Evolutionary conservation across 2,113 vertebrate species (phyloP).

Genomic region (Tenebrosternarchus preto): DNA sequence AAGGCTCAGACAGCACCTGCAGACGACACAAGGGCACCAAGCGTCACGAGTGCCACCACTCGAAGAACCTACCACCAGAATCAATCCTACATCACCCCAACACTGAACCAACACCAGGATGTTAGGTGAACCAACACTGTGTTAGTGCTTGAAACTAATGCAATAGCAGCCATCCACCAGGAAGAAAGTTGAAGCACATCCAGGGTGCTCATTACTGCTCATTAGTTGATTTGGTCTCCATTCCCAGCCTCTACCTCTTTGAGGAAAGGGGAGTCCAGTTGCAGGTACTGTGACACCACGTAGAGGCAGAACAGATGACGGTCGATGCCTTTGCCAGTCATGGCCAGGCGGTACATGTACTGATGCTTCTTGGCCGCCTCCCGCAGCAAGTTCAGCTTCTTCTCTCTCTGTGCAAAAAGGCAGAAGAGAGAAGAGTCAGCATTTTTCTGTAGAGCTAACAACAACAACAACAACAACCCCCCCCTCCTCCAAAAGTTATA

Average conservation of each 20-base stretch:
- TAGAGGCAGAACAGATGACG: constrained; percentile 98
- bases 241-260: constrained; percentile 78
- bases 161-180: neutral
- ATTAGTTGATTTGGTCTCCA: neutral
- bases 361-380: constrained; percentile 86
- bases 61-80: no score
- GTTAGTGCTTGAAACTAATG: neutral
- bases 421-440: neutral
- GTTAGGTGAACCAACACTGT: neutral
- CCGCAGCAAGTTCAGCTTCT: constrained; percentile 75
- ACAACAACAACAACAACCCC: neutral
- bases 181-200: no score
- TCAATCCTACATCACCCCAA: neutral
- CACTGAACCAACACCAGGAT: neutral
- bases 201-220: no score
- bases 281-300: constrained; percentile 93
- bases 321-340: constrained; percentile 91
- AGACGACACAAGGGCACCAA: neutral
- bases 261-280: constrained; percentile 90
- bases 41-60: no score
- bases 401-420: constrained; percentile 73
- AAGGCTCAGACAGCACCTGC: constrained; percentile 93
- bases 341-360: constrained; percentile 85
- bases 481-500: neutral
- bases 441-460: neutral